These are phyloP conservation scores for Thaumatotibia leucotreta DNA, from an alignment of 1,140 invertebrate species.

Conservation along the genomic window DNA sequence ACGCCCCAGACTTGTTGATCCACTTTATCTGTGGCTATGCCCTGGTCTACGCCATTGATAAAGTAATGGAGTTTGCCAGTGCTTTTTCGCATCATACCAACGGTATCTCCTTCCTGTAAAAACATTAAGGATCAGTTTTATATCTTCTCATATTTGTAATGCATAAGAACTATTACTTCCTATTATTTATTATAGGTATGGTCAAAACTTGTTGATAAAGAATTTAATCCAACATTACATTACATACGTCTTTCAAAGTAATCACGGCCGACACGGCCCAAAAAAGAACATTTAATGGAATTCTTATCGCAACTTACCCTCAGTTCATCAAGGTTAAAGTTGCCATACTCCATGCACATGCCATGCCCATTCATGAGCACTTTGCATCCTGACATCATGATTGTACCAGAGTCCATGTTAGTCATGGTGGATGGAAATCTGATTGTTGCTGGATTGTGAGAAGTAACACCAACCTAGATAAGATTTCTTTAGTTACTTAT, in stretches of 20 bases:
- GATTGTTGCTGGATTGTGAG: constrained; percentile 91
- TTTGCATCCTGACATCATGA: constrained; percentile 98
- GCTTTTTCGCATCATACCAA: constrained; percentile 89
- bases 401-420: constrained; percentile 95
- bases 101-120: constrained; percentile 90
- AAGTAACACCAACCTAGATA: constrained; percentile 90
- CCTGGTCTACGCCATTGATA: constrained; percentile 96
- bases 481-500: not conserved
- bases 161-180: no score
- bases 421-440: constrained; percentile 98
- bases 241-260: no score
- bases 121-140: no score
- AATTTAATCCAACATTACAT: no score
- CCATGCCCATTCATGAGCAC: constrained; percentile 96
- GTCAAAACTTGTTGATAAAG: no score
- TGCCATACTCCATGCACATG: constrained; percentile 93
- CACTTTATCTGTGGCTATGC: constrained; percentile 88
- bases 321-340: constrained; percentile 96
- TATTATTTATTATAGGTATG: no score
- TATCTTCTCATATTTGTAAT: no score
- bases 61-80: constrained; percentile 94
- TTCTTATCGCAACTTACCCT: no score
- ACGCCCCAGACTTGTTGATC: constrained; percentile 91
- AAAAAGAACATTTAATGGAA: no score
- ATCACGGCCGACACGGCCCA: no score